These are phyloP conservation scores for Rhynchophorus ferrugineus DNA, from an alignment of 1,140 invertebrate genomes.

Conservation along the genomic window DNA sequence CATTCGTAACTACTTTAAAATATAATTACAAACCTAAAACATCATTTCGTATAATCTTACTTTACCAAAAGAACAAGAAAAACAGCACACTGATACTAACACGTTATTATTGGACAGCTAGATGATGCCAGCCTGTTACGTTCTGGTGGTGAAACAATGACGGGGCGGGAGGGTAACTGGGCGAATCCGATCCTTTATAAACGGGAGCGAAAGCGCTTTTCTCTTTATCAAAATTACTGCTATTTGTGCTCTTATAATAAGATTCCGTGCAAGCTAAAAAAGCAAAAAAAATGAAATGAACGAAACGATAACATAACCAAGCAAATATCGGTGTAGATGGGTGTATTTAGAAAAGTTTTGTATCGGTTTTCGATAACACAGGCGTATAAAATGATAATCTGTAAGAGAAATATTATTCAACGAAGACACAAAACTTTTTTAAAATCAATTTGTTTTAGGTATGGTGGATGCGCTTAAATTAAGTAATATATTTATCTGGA, in stretches of 20 bases:
- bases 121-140: constrained; percentile 54
- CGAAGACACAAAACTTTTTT: too few relatives aligned
- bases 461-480: too few relatives aligned
- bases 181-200: constrained; percentile 45
- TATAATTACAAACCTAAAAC: too few relatives aligned
- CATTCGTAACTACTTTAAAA: too few relatives aligned
- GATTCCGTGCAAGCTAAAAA: constrained; percentile 21
- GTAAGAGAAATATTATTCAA: too few relatives aligned
- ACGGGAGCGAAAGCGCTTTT: constrained; percentile 55
- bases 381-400: too few relatives aligned
- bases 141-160: constrained; percentile 49
- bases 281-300: constrained; percentile 14
- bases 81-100: constrained; percentile 45
- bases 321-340: neutral
- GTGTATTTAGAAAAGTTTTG: too few relatives aligned
- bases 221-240: constrained; percentile 39
- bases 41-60: too few relatives aligned
- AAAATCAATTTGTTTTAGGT: too few relatives aligned
- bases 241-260: constrained; percentile 17
- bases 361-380: too few relatives aligned
- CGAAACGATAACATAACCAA: constrained; percentile 1
- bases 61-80: constrained; percentile 1
- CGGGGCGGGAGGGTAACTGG: constrained; percentile 48
- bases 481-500: too few relatives aligned
- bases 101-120: constrained; percentile 44